Evolutionary conservation across 2,797 vertebrate genomes (phyloP), one percentile per base, ranked within the genome.

Genomic region (Hozukius guyotensis): DNA sequence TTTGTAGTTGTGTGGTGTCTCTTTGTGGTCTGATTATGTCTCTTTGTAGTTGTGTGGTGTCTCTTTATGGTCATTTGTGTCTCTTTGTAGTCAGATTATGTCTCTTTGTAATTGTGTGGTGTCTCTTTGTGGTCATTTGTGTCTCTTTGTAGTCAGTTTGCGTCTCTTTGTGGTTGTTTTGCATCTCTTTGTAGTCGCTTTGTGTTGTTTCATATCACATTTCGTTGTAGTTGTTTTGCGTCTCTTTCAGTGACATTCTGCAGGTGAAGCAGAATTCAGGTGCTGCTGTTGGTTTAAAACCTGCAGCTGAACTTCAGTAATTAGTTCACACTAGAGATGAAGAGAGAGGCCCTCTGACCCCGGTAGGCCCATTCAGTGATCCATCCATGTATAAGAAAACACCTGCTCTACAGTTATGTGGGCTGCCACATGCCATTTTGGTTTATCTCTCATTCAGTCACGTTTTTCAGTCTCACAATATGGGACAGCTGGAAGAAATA

Each of bases 401-500:
- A 84, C 57, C 75, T 75, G 60, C 64, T 83, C 59, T 62, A 49
- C 18, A 65, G 56, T 78, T 67, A 73, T 31, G n/a, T 22, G 20
- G 20, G 64, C 69, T 22, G 29, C 34, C 34, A 31, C 64, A 63
- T 69, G 71, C 9, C 71, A 67, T 71, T 72, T 77, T 59, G 24
- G 56, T 69, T 78, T 20, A 73, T 72, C 63, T 64, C 42, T 80
- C 72, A 80, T 62, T 73, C 60, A 67, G 66, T 65, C 70, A 75
- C 6, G 20, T 77, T 82, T 53, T 75, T 76, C 52, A 53, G 56
- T 59, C 66, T 74, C 55, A 64, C 34, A 82, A 77, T 71, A 80
- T 52, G 62, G 38, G 46, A 78, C 80, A 88, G 86, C 78, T 87
- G 77, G 57, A 76, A 71, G 80, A 85, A 91, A 85, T 68, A 72